phyloP scores from a whole-genome alignment of 2,797 vertebrate species.

The Sebastes glaucus region DNA sequence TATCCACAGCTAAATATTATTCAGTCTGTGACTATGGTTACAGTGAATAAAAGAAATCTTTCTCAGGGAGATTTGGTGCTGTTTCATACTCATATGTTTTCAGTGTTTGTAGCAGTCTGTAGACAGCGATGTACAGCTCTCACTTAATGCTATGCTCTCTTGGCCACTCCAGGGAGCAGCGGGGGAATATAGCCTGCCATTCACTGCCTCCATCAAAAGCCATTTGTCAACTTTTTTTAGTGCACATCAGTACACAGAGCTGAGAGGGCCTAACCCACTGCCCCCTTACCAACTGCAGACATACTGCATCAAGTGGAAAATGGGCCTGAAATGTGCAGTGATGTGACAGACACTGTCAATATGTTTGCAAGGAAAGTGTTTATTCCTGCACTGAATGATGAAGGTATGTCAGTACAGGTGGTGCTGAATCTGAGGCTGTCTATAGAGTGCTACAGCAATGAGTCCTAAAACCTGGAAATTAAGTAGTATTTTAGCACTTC shows the following conservation, averaged over 20 bases:
- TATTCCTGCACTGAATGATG: background rate
- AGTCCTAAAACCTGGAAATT: no score
- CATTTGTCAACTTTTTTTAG: slow-evolving; percentile 69
- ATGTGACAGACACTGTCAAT: slow-evolving; percentile 31
- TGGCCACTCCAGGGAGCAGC: slow-evolving; percentile 41
- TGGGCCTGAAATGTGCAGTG: slow-evolving; percentile 18
- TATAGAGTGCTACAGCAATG: no score
- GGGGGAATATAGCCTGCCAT: slow-evolving; percentile 43
- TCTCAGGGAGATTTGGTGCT: slow-evolving; percentile 1
- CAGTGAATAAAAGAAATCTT: slow-evolving; percentile 1
- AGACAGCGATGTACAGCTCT: slow-evolving; percentile 34
- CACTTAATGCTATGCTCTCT: slow-evolving; percentile 49
- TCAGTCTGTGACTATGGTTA: background rate
- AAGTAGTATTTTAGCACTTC: no score
- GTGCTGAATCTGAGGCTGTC: background rate
- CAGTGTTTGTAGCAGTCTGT: slow-evolving; percentile 24
- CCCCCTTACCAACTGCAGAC: slow-evolving; percentile 38
- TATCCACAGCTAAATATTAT: slow-evolving; percentile 15
- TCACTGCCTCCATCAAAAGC: slow-evolving; percentile 65
- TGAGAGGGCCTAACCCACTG: slow-evolving; percentile 51
- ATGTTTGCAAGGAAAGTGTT: background rate
- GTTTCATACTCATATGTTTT: slow-evolving; percentile 14
- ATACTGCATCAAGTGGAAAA: slow-evolving; percentile 45
- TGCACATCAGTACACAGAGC: slow-evolving; percentile 62
- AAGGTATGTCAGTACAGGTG: background rate